phyloP scores from a whole-genome alignment of 2,113 vertebrate genomes.

The Caloenas nicobarica region DNA sequence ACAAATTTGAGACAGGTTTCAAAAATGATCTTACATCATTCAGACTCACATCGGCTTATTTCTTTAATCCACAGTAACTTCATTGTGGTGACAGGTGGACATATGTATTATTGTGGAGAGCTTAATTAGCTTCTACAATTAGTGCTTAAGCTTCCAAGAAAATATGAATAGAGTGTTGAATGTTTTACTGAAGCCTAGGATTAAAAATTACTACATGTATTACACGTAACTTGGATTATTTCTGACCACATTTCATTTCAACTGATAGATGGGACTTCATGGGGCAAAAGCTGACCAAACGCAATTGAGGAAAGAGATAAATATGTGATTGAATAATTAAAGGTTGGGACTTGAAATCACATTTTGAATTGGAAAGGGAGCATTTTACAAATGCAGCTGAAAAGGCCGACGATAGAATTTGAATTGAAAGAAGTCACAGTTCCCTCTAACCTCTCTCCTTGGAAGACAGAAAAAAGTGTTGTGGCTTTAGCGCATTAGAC shows the following conservation, averaged over 20 bases:
- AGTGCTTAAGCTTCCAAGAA: neutral
- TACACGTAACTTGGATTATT: neutral
- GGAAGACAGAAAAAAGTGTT: neutral
- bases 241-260: neutral
- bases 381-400: neutral
- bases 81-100: neutral
- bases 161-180: neutral
- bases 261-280: neutral
- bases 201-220: neutral
- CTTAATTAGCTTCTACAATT: neutral
- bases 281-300: neutral
- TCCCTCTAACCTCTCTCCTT: neutral
- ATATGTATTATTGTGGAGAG: neutral
- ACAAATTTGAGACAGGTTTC: neutral
- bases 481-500: neutral
- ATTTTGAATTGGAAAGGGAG: neutral
- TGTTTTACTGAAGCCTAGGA: neutral
- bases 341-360: neutral
- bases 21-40: neutral
- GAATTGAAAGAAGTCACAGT: neutral
- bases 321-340: neutral
- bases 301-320: neutral
- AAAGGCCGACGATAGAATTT: neutral
- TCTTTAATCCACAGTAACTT: neutral
- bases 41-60: neutral